Base-by-base conservation (phyloP, 2,797 vertebrate genomes). In the Eupleurogrammus muticus region DNA sequence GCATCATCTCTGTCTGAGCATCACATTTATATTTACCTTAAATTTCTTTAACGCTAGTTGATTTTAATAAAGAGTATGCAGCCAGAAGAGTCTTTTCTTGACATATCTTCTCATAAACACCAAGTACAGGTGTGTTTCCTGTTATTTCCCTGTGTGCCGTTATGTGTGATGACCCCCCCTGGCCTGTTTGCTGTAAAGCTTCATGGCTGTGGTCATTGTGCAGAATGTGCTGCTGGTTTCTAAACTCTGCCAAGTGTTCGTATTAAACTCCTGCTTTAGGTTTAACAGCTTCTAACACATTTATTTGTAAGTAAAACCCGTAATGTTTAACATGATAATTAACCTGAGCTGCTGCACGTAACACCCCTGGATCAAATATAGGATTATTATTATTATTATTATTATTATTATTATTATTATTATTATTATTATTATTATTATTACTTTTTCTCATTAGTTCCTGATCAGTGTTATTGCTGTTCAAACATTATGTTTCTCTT, bases 201-300 rank as follows among this genome's bases (percentile, higher is more conserved):
- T 28, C 16, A 64, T 53, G n/a, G 40, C 61, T 23, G 10, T 19
- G 40, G 47, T 66, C 55, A 52, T 32, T 35, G 19, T 2, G 50
- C 38, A 36, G 72, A 60, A 78, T 80, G 68, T 75, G 63, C 59
- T 65, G 56, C 52, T 36, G 44, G 73, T 44, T 49, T 36, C 24
- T 34, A 62, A 70, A 56, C 56, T 47, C 23, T 70, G 50, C 38
- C 56, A 56, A 79, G 63, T 58, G 60, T 66, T 28, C 48, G 47
- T 11, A 55, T 28, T 28, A 28, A 28, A 28, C 19, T 42, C 34
- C 51, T 49, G 24, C 53, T 40, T 50, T 62, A 61, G 47, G 61
- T 32, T 62, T 70, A 14, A 57, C 36, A 61, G 59, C 62, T 79
- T 69, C 21, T 66, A 72, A 66, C 49, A 44, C 16, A 56, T 68